Evolutionary conservation across 2,113 vertebrate species (phyloP).

Genomic region (Anhinga rufa): DNA sequence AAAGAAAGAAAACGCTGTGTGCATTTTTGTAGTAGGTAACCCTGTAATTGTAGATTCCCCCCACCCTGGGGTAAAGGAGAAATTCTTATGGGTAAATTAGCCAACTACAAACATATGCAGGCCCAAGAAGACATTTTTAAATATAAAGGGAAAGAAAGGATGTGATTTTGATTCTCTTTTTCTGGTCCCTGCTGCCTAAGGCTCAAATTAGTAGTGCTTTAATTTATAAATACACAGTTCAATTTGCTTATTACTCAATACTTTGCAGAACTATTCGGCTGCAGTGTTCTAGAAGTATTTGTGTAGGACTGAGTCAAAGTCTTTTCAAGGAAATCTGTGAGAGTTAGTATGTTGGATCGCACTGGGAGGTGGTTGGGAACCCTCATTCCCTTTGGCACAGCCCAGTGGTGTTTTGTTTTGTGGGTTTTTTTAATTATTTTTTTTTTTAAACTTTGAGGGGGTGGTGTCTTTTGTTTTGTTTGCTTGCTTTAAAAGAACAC

Average conservation of each 20-base stretch:
- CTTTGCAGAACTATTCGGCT: background rate
- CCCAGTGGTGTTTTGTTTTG: background rate
- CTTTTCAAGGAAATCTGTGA: background rate
- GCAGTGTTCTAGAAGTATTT: background rate
- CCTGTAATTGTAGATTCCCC: background rate
- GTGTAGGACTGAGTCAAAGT: background rate
- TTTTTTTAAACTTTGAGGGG: background rate
- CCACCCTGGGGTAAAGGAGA: background rate
- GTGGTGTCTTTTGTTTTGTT: background rate
- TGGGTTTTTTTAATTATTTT: background rate
- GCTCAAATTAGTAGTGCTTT: background rate
- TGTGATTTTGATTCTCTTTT: conserved; percentile 5
- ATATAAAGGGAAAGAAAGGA: background rate
- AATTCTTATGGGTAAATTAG: background rate
- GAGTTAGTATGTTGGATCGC: background rate
- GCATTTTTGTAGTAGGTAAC: background rate
- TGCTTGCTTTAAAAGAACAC: background rate
- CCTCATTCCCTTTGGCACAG: background rate
- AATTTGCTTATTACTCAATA: background rate
- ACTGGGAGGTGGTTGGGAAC: background rate
- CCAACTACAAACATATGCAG: background rate
- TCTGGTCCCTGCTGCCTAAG: background rate
- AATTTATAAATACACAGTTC: background rate
- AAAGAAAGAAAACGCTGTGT: background rate
- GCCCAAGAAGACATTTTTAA: background rate